Percentiles rank a stretch among this genome's conserved stretches.
These are phyloP conservation scores for Euphonia xanthogaster DNA, from an alignment of 2,797 vertebrate genomes.

Conservation along the genomic window DNA sequence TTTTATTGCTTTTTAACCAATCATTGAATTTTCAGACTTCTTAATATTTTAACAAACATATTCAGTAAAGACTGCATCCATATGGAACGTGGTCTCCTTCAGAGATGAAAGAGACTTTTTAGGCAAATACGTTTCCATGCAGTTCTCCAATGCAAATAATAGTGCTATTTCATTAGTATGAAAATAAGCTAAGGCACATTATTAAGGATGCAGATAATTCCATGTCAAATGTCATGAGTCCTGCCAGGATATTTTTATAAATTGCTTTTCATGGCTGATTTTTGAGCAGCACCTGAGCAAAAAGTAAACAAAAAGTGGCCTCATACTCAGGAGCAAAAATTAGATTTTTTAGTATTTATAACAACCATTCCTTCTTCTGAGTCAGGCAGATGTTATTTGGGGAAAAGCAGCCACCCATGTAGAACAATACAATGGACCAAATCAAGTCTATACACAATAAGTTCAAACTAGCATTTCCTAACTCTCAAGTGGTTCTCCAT, in stretches of 20 bases:
- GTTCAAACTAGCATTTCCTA: background rate
- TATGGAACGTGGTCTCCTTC: background rate
- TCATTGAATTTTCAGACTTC: background rate
- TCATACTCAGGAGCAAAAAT: background rate
- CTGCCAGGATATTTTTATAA: constrained; percentile 6
- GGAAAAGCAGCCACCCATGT: background rate
- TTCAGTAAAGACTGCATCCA: background rate
- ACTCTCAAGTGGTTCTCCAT: background rate
- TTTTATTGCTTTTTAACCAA: background rate
- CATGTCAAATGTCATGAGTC: constrained; percentile 22
- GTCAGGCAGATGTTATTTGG: background rate
- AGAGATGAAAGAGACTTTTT: background rate
- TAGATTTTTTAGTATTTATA: background rate
- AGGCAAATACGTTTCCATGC: background rate
- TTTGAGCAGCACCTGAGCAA: background rate
- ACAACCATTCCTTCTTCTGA: background rate
- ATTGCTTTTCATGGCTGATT: background rate
- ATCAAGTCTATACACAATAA: background rate
- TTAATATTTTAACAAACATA: background rate
- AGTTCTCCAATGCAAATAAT: background rate
- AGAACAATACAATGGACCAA: background rate
- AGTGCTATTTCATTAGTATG: constrained; percentile 27
- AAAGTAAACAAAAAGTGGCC: constrained; percentile 9
- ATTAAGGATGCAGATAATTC: constrained; percentile 14
- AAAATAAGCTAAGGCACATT: background rate